Evolutionary conservation across 1,140 invertebrate genomes (phyloP), one percentile per base, ranked within the genome.

Genomic region (Drosophila grimshawi): DNA sequence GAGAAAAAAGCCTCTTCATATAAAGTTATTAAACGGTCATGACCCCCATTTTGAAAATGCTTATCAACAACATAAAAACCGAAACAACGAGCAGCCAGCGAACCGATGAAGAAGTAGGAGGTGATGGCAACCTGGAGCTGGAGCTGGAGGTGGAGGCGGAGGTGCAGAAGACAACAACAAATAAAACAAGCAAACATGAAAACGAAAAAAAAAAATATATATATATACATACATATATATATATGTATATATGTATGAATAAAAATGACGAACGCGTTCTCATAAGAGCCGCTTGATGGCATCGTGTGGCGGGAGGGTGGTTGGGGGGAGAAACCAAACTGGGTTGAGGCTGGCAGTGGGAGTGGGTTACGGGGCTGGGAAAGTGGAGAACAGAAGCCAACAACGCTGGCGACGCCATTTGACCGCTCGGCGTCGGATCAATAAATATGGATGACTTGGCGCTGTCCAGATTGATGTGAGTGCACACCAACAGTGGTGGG

Each of bases 11-110:
- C 62, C 65, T 77, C 61, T 75, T 74, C 61, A 90, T 78, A 86
- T 81, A 90, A 86, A 89, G 86, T 90, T 90, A 90, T 90, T 90
- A 90, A 90, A 90, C 86, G 86, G 86, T 90, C 86, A 90, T 90
- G 86, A 90, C 86, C 86, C 86, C 86, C 86, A 90, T 86, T 90
- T 85, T 80, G 43, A 89, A 89, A 89, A 83, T 83, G 79, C 86
- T 90, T 90, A 90, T 90, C 86, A 90, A 81, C 76, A 46, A 67
- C 63, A 73, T 66, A 66, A 62, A 53, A 64, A 35, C 45, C 35
- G 3, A 63, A 70, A 53, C 30, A 70, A 29, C 37, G 29, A 71
- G 46, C 45, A 65, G 65, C 33, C 53, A 43, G 56, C 7, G 27
- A 3, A n/a, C 19, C 11, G 5, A 30, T 30, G 37, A 3, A 41